Percentiles rank a stretch among this genome's conserved stretches.
These are phyloP conservation scores for Triplophysa dalaica DNA, from an alignment of 2,113 vertebrate species.

Conservation along the genomic window DNA sequence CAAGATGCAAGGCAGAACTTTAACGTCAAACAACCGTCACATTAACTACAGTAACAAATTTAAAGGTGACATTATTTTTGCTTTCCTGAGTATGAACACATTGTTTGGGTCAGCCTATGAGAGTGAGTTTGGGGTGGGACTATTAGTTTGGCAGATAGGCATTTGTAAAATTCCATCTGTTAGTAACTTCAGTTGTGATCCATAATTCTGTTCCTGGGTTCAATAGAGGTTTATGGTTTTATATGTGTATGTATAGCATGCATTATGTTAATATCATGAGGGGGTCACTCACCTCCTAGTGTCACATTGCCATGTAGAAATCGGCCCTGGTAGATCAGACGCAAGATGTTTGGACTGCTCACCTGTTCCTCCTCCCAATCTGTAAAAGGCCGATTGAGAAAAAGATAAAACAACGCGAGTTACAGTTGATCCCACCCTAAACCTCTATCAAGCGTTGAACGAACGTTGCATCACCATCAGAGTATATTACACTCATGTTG, in stretches of 20 bases:
- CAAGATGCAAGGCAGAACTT: not conserved
- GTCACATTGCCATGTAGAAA: slow-evolving; percentile 99
- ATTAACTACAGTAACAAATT: not conserved
- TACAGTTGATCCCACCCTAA: not conserved
- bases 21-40: not conserved
- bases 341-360: slow-evolving; percentile 95
- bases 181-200: too few species aligned
- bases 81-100: too few species aligned
- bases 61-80: not conserved
- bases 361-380: slow-evolving; percentile 98
- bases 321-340: slow-evolving; percentile 98
- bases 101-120: too few species aligned
- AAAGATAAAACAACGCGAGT: not conserved
- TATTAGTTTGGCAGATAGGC: too few species aligned
- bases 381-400: slow-evolving; percentile 60
- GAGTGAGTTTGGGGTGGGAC: too few species aligned
- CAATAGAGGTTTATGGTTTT: too few species aligned
- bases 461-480: not conserved
- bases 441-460: not conserved
- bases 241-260: not conserved
- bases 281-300: slow-evolving; percentile 84
- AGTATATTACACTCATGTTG: not conserved
- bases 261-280: not conserved
- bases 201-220: too few species aligned
- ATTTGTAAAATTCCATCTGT: too few species aligned